Conservation (phyloP, 2,888 invertebrate species). For the Drosophila meridionalis region DNA sequence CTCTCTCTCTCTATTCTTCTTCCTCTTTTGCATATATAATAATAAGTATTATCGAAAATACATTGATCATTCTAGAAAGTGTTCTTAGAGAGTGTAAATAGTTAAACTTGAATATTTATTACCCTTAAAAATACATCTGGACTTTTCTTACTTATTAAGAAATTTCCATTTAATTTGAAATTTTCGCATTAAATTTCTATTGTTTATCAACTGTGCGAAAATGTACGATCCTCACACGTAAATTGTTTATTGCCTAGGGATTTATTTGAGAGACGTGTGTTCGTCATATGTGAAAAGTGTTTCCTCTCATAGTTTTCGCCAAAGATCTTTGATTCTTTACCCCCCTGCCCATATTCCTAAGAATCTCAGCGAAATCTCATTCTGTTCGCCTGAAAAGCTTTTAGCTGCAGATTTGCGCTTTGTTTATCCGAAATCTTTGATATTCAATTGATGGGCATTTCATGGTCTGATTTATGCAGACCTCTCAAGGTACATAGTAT, state of each 20-base stretch:
- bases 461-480: slow-evolving; percentile 11
- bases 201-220: not conserved
- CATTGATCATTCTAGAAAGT: no score
- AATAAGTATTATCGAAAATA: no score
- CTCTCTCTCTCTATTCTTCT: no score
- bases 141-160: not conserved
- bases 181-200: not conserved
- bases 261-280: not conserved
- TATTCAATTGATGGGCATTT: slow-evolving; percentile 7
- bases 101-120: no score
- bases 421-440: slow-evolving; percentile 14
- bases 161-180: not conserved
- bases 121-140: not conserved
- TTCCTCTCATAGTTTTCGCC: not conserved
- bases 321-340: not conserved
- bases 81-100: no score
- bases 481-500: slow-evolving; percentile 3
- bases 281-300: slow-evolving; percentile 11
- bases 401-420: slow-evolving; percentile 8
- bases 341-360: not conserved
- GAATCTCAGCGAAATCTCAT: slow-evolving; percentile 9
- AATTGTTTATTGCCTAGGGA: not conserved
- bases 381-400: slow-evolving; percentile 5
- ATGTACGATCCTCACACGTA: not conserved
- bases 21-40: no score